Conservation (phyloP, 2,888 invertebrate genomes). For the Xestia rhomboidea region DNA sequence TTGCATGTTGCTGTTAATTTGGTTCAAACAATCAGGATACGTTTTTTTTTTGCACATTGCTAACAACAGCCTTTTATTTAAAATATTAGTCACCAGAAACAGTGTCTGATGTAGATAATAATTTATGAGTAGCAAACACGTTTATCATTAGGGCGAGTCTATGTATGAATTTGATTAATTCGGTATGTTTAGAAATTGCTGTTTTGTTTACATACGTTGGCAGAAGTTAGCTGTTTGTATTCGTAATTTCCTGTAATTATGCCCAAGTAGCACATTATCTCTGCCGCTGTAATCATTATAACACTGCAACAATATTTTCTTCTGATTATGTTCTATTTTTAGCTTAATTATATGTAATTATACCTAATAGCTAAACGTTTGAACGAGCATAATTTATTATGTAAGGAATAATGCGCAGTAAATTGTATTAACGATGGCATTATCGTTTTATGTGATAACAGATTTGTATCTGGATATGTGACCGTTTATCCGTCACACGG, state of each 20-base stretch:
- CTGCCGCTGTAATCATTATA: slow-evolving; percentile 50
- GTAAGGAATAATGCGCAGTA: slow-evolving; percentile 38
- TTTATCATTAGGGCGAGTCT: slow-evolving; percentile 6
- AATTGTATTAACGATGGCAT: slow-evolving; percentile 11
- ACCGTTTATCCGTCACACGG: no score
- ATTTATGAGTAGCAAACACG: not conserved
- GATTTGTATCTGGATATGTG: slow-evolving; percentile 17
- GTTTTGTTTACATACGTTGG: slow-evolving; percentile 42
- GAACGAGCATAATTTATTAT: slow-evolving; percentile 20
- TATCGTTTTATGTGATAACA: slow-evolving; percentile 22
- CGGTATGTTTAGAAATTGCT: slow-evolving; percentile 27
- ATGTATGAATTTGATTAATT: slow-evolving; percentile 31
- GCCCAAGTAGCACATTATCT: slow-evolving; percentile 57
- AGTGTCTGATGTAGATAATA: not conserved
- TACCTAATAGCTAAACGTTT: slow-evolving; percentile 23
- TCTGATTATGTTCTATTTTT: slow-evolving; percentile 58
- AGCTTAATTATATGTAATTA: slow-evolving; percentile 20
- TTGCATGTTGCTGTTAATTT: slow-evolving; percentile 7
- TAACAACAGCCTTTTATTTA: not conserved
- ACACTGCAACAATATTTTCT: slow-evolving; percentile 51
- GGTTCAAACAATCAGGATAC: not conserved
- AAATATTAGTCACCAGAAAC: slow-evolving; percentile 6
- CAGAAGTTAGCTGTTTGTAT: slow-evolving; percentile 44
- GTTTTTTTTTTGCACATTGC: not conserved
- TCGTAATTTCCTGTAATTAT: slow-evolving; percentile 60